These are phyloP conservation scores for Cantharis rustica DNA, from an alignment of 2,888 invertebrate genomes.

Conservation along the genomic window DNA sequence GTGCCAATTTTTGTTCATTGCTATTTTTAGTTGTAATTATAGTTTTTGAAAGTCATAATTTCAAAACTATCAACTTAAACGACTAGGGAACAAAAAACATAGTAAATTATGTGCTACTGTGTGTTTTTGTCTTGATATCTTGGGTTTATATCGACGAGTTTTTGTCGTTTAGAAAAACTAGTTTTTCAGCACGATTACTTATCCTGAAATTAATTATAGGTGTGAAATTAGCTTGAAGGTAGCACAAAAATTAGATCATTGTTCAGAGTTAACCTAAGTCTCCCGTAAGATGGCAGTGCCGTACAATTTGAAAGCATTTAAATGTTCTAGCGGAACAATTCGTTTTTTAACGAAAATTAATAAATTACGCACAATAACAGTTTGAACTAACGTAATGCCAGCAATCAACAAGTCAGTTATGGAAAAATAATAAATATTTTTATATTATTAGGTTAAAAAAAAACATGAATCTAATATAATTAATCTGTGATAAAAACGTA, in stretches of 20 bases:
- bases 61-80: no score
- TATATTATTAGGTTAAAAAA: not conserved
- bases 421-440: constrained; percentile 16
- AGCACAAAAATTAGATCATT: not conserved
- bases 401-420: constrained; percentile 30
- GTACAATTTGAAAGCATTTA: not conserved
- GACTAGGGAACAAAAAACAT: no score
- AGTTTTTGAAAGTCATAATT: no score
- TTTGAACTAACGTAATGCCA: constrained; percentile 14
- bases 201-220: not conserved
- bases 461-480: not conserved
- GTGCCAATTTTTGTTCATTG: no score
- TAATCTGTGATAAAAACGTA: constrained; percentile 29
- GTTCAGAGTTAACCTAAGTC: not conserved
- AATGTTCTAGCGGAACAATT: not conserved
- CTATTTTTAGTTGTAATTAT: no score
- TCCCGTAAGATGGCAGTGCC: not conserved
- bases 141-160: not conserved
- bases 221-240: not conserved
- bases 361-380: not conserved
- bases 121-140: no score
- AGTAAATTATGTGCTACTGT: no score
- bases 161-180: not conserved
- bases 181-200: not conserved
- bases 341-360: not conserved